Evolutionary conservation across 2,113 vertebrate genomes (phyloP).

Genomic region (Cyphotilapia sp.): DNA sequence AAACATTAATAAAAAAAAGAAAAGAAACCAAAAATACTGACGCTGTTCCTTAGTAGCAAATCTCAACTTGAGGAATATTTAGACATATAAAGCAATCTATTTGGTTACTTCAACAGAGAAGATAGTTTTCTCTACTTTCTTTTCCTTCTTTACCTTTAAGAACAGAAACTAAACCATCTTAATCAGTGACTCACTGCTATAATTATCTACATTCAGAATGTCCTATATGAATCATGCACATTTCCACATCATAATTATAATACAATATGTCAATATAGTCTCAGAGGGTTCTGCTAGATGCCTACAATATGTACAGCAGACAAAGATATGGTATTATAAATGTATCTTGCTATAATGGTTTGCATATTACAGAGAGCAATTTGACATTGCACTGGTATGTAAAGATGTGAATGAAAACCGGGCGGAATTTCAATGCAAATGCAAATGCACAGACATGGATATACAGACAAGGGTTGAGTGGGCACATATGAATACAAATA

Average conservation of each 20-base stretch:
- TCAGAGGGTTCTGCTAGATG: neutral
- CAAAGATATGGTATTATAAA: neutral
- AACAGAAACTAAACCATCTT: neutral
- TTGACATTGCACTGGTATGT: neutral
- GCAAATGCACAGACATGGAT: neutral
- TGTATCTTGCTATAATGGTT: neutral
- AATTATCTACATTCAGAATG: neutral
- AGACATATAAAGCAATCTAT: neutral
- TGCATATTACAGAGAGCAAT: neutral
- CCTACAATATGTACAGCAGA: neutral
- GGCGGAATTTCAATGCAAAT: neutral
- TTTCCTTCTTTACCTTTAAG: neutral
- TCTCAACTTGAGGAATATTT: neutral
- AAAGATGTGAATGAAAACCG: neutral
- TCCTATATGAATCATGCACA: neutral
- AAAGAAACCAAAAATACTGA: neutral
- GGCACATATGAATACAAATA: neutral
- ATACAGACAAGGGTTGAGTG: neutral
- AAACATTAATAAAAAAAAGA: neutral
- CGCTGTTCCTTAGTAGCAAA: neutral
- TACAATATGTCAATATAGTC: neutral
- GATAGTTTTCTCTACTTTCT: neutral
- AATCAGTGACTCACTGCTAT: neutral
- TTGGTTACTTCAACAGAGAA: neutral
- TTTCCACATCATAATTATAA: neutral